Percentiles rank a stretch among this genome's conserved stretches.
phyloP scores from a whole-genome alignment of 2,797 vertebrate genomes.

The Anguilla pacifica region DNA sequence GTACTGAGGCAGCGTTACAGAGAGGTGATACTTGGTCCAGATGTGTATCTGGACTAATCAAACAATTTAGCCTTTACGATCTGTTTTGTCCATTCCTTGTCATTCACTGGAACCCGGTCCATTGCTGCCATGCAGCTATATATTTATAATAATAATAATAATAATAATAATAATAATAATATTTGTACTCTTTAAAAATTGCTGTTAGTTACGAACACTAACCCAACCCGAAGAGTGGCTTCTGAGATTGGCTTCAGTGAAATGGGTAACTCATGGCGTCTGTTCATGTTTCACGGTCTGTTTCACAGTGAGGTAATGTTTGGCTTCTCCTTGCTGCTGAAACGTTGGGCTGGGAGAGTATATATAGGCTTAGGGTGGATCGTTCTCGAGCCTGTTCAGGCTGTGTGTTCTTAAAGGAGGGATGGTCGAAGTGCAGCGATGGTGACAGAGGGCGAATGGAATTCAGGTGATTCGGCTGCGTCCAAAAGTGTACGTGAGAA shows the following conservation, averaged over 20 bases:
- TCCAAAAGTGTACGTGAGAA: background rate
- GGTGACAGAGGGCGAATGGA: background rate
- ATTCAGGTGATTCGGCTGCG: background rate
- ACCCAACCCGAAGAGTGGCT: background rate
- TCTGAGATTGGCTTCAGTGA: constrained; percentile 22
- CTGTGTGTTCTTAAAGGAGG: background rate
- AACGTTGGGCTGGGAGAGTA: background rate
- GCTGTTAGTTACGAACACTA: background rate
- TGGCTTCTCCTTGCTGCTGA: background rate
- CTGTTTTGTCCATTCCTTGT: no score
- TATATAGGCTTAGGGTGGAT: background rate
- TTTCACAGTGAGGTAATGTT: background rate
- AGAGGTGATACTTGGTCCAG: no score
- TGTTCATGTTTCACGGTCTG: background rate
- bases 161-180: background rate
- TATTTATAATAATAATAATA: background rate
- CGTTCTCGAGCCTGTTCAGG: background rate
- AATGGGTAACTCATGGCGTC: constrained; percentile 18
- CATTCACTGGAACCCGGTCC: no score
- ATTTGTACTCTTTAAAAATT: background rate
- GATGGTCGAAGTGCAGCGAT: background rate
- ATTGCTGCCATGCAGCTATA: background rate
- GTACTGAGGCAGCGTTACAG: no score
- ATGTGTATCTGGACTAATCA: no score
- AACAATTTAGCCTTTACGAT: no score